Conservation (phyloP, 2,113 vertebrate genomes). For the Myiozetetes cayanensis region DNA sequence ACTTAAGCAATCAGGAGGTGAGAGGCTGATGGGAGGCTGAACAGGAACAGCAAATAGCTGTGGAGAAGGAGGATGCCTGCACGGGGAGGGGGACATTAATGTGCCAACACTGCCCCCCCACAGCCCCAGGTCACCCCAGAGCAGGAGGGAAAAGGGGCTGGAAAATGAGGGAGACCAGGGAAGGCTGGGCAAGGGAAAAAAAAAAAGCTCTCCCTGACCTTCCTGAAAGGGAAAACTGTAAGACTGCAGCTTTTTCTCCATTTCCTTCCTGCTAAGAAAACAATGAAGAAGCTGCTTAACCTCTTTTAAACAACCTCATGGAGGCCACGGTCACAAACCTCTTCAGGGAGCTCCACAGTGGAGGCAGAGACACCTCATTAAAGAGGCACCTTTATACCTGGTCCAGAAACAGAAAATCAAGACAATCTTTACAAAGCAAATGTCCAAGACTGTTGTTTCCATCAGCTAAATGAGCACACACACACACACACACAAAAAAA, state of each 20-base stretch:
- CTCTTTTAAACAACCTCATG: not conserved
- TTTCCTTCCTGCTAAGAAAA: constrained; percentile 13
- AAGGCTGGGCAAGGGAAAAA: not conserved
- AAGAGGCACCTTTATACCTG: not conserved
- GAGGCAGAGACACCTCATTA: constrained; percentile 1
- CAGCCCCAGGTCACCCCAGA: not conserved
- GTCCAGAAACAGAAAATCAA: not conserved
- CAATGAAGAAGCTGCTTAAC: not conserved
- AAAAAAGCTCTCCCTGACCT: not conserved
- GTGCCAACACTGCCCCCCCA: not conserved
- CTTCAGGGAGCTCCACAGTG: not conserved
- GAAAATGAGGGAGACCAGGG: not conserved
- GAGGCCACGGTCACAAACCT: not conserved
- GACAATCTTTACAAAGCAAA: not conserved
- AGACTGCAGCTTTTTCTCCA: not conserved
- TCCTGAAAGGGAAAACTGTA: not conserved
- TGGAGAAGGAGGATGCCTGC: not conserved
- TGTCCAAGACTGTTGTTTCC: constrained; percentile 11
- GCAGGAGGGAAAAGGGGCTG: not conserved
- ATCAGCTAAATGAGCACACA: not conserved
- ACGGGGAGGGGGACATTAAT: not conserved
- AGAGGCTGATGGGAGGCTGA: not conserved
- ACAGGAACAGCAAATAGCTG: not conserved
- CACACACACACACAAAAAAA: not conserved
- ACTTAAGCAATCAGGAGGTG: not conserved